A percentile compares a stretch with the other conserved stretches of the same genome.
phyloP scores from a whole-genome alignment of 2,888 invertebrate genomes.

The Hypomecis punctinalis region DNA sequence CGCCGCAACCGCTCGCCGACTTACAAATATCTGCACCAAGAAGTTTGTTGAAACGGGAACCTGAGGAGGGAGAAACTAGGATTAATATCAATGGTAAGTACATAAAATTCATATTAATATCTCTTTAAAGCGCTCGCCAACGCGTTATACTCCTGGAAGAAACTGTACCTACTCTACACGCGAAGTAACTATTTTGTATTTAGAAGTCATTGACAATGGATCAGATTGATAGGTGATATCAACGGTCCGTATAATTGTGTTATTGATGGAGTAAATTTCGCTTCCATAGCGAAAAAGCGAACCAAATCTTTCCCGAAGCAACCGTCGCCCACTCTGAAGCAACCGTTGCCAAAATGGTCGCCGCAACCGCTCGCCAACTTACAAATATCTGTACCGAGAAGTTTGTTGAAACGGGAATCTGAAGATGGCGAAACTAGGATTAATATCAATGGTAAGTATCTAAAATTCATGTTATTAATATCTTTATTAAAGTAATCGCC shows the following conservation, averaged over 20 bases:
- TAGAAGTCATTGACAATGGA: too few relatives aligned
- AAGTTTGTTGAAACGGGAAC: slow-evolving; percentile 23
- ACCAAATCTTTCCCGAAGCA: slow-evolving; percentile 13
- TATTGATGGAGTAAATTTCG: too few relatives aligned
- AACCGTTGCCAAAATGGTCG: slow-evolving; percentile 6
- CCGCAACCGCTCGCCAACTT: slow-evolving; percentile 3
- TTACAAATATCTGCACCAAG: slow-evolving; percentile 37
- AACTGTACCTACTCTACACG: too few relatives aligned
- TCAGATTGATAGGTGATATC: too few relatives aligned
- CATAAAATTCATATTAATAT: background rate
- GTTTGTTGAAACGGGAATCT: slow-evolving; percentile 15
- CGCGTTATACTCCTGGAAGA: too few relatives aligned
- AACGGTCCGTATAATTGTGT: too few relatives aligned
- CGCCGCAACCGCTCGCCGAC: background rate
- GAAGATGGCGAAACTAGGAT: slow-evolving; percentile 46
- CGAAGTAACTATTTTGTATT: too few relatives aligned
- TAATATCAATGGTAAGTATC: slow-evolving; percentile 66
- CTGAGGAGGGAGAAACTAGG: slow-evolving; percentile 40
- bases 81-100: slow-evolving; percentile 69
- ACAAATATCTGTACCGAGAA: slow-evolving; percentile 38
- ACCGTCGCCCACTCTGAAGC: slow-evolving; percentile 4
- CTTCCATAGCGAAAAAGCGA: slow-evolving; percentile 25
- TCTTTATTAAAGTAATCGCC: too few relatives aligned
- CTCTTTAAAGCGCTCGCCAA: too few relatives aligned
- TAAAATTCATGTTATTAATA: too few relatives aligned